Conservation (phyloP, 92 coral and sea anemone genomes). For the Siderastrea radians region DNA sequence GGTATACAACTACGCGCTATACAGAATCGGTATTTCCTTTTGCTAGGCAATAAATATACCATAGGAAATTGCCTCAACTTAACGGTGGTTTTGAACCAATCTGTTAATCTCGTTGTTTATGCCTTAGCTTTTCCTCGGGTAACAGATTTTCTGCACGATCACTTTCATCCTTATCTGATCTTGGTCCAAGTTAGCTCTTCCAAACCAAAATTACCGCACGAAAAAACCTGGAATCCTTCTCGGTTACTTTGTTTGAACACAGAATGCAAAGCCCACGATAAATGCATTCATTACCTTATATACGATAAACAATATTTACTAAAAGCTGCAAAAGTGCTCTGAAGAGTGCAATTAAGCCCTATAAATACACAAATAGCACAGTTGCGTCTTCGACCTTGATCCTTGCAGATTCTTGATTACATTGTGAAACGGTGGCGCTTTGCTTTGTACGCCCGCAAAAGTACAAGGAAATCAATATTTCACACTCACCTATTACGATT, state of each 20-base stretch:
- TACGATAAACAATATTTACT: constrained; percentile 29
- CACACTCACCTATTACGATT: constrained; percentile 81
- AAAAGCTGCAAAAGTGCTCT: constrained; percentile 38
- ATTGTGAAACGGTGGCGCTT: not conserved
- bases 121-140: constrained; percentile 14
- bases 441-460: not conserved
- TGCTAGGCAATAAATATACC: not conserved
- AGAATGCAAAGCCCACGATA: constrained; percentile 24
- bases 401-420: not conserved
- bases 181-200: not conserved
- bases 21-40: not conserved
- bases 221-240: constrained; percentile 24
- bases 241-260: constrained; percentile 37
- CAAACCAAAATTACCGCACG: constrained; percentile 25
- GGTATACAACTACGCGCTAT: not conserved
- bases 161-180: constrained; percentile 30
- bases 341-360: constrained; percentile 34
- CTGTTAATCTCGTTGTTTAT: constrained; percentile 27
- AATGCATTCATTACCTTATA: constrained; percentile 32
- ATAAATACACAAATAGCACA: constrained; percentile 7
- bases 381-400: not conserved
- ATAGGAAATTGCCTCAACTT: not conserved
- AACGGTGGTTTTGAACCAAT: constrained; percentile 10
- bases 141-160: constrained; percentile 47
- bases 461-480: not conserved